A percentile compares a stretch with the other conserved stretches of the same genome.
phyloP scores from a whole-genome alignment of 2,113 vertebrate species.

The Rousettus leschenaultii region DNA sequence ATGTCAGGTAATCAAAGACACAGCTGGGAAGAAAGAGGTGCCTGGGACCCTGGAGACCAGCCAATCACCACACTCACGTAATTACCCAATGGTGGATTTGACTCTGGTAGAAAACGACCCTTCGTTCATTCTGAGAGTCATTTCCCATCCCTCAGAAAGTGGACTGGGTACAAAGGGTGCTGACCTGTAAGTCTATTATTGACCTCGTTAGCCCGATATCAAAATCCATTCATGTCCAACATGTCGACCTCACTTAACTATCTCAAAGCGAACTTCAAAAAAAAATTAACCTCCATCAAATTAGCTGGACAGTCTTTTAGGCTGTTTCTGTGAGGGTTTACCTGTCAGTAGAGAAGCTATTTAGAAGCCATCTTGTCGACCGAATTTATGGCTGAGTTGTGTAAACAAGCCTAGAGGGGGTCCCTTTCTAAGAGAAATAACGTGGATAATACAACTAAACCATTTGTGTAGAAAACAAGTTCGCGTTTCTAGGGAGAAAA shows the following conservation, averaged over 20 bases:
- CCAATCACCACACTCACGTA: too few relatives aligned
- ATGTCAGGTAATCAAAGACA: background rate
- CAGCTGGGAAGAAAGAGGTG: background rate
- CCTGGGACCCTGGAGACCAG: background rate
- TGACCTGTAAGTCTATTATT: fast-evolving
- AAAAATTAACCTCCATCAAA: background rate
- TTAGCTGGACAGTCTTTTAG: background rate
- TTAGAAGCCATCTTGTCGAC: too few relatives aligned
- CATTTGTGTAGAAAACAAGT: background rate
- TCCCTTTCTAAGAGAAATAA: fast-evolving
- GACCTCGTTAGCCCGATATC: fast-evolving
- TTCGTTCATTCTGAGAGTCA: background rate
- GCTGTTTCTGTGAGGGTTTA: too few relatives aligned
- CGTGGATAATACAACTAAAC: fast-evolving
- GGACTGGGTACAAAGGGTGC: fast-evolving
- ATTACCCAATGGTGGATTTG: background rate
- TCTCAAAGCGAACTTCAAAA: background rate
- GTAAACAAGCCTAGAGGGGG: too few relatives aligned
- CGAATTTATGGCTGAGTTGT: too few relatives aligned
- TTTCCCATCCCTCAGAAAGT: too few relatives aligned
- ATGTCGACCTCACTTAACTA: background rate
- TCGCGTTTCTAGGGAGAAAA: too few relatives aligned
- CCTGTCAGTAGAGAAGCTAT: background rate
- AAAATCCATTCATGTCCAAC: background rate
- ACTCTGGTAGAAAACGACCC: fast-evolving